Percentiles rank a stretch among this genome's conserved stretches.
phyloP scores from a whole-genome alignment of 2,888 invertebrate genomes.

The Anoncus sp. region DNA sequence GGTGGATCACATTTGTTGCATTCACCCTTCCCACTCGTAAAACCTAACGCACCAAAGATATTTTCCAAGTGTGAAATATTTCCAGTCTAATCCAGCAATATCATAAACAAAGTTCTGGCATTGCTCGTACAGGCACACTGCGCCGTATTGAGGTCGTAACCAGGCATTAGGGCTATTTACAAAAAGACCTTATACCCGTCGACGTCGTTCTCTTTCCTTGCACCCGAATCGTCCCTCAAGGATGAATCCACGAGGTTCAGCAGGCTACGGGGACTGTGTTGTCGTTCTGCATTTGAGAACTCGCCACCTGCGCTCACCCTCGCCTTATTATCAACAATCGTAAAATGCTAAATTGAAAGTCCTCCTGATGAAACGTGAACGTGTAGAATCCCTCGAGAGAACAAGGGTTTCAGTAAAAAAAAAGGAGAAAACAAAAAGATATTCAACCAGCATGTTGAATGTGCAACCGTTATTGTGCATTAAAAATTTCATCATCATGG shows the following conservation, averaged over 20 bases:
- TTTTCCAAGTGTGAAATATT: slow-evolving; percentile 82
- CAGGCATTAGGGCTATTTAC: slow-evolving; percentile 83
- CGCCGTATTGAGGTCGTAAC: slow-evolving; percentile 79
- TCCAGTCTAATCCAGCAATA: slow-evolving; percentile 83
- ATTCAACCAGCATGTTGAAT: slow-evolving; percentile 15
- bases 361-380: slow-evolving; percentile 71
- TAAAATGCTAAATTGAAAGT: slow-evolving; percentile 83
- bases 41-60: slow-evolving; percentile 80
- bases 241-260: slow-evolving; percentile 62
- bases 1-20: slow-evolving; percentile 38
- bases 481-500: slow-evolving; percentile 12
- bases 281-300: slow-evolving; percentile 62
- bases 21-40: slow-evolving; percentile 73
- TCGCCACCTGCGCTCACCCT: slow-evolving; percentile 80
- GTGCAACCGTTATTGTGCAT: no score
- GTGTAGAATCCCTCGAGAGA: slow-evolving; percentile 61
- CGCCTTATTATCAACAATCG: slow-evolving; percentile 83
- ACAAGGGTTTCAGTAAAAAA: slow-evolving; percentile 18
- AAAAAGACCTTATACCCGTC: slow-evolving; percentile 77
- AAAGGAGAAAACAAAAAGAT: slow-evolving; percentile 21
- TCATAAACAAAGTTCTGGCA: slow-evolving; percentile 80
- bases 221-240: slow-evolving; percentile 69
- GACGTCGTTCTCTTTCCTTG: slow-evolving; percentile 67
- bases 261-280: slow-evolving; percentile 48
- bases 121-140: slow-evolving; percentile 52